Conservation (phyloP, 2,888 invertebrate species). For the Gymnocheta viridis region DNA sequence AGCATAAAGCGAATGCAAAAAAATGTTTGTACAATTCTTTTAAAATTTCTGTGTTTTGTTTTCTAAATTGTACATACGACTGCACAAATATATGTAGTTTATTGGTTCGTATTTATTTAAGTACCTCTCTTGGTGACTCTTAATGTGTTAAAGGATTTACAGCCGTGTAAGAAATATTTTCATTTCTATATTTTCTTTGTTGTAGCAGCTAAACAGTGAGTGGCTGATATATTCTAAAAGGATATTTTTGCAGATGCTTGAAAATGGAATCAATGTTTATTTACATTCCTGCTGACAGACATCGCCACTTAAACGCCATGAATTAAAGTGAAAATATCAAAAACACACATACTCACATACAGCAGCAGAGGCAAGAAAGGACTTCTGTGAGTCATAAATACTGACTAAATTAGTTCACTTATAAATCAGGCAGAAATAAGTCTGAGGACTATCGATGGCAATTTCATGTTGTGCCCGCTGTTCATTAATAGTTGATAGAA, state of each 20-base stretch:
- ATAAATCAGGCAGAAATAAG: conserved; percentile 27
- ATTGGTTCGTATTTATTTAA: conserved; percentile 42
- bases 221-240: conserved; percentile 40
- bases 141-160: conserved; percentile 80
- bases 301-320: conserved; percentile 42
- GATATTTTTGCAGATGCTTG: conserved; percentile 79
- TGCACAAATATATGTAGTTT: too few species aligned
- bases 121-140: conserved; percentile 55
- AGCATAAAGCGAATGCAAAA: conserved; percentile 18
- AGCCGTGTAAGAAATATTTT: conserved; percentile 68
- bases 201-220: not conserved
- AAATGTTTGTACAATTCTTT: conserved; percentile 36
- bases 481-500: not conserved
- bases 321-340: conserved; percentile 1
- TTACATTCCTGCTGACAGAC: conserved; percentile 67
- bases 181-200: conserved; percentile 1
- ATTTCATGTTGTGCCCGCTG: conserved; percentile 19
- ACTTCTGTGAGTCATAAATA: conserved; percentile 17
- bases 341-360: conserved; percentile 1
- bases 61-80: too few species aligned
- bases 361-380: not conserved
- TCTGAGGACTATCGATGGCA: conserved; percentile 20
- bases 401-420: conserved; percentile 65
- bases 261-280: conserved; percentile 73
- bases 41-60: not conserved